Percentiles rank a stretch among this genome's conserved stretches.
These are phyloP conservation scores for Anoura caudifer DNA, from an alignment of 2,113 vertebrate genomes.

Conservation along the genomic window DNA sequence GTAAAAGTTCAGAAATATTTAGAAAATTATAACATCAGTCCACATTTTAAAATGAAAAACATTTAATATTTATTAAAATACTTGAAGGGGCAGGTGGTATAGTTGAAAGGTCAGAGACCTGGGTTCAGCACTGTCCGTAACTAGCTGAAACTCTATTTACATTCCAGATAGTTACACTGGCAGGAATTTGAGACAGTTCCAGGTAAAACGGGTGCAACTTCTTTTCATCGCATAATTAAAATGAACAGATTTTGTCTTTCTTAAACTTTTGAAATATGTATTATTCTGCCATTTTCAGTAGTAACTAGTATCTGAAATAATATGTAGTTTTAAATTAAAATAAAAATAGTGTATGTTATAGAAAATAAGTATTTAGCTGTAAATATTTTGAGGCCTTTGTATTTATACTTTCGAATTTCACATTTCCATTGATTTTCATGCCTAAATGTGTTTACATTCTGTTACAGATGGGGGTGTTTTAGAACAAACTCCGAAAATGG, in stretches of 20 bases:
- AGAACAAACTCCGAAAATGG: background rate
- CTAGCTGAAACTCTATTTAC: background rate
- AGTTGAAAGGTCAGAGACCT: background rate
- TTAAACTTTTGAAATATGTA: background rate
- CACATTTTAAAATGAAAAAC: background rate
- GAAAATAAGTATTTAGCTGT: background rate
- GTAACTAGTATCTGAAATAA: background rate
- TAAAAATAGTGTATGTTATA: background rate
- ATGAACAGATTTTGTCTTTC: background rate
- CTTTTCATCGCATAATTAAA: background rate
- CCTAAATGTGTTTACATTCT: background rate
- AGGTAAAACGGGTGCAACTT: background rate
- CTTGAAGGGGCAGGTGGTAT: background rate
- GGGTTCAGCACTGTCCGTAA: background rate
- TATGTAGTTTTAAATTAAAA: background rate
- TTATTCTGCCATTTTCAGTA: conserved; percentile 1
- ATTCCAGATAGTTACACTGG: background rate
- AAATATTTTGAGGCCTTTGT: background rate
- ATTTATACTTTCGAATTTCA: background rate
- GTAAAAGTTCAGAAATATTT: background rate
- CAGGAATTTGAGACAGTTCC: background rate
- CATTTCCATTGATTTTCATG: background rate
- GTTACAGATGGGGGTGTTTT: background rate
- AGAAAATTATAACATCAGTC: background rate
- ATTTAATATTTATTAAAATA: conserved; percentile 25